These are phyloP conservation scores for Andricus quercusramuli DNA, from an alignment of 2,888 invertebrate species.

Conservation along the genomic window DNA sequence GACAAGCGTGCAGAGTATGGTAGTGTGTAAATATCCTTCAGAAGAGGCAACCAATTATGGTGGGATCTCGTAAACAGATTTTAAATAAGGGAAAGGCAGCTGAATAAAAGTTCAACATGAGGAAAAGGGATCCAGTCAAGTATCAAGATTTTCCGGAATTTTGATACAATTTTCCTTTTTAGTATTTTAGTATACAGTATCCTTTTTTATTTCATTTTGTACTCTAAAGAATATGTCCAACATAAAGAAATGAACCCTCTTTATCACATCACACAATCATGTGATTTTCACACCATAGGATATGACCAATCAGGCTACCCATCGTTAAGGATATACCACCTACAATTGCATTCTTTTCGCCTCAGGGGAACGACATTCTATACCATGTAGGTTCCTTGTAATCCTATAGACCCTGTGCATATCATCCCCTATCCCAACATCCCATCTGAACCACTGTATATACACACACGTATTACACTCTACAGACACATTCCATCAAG, in stretches of 20 bases:
- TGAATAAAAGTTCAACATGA: neutral
- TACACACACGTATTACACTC: conserved; percentile 46
- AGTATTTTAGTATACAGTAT: too few relatives aligned
- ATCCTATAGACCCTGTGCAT: conserved; percentile 34
- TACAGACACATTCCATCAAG: conserved; percentile 56
- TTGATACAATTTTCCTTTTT: too few relatives aligned
- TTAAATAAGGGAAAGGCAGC: neutral
- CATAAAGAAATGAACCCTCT: neutral
- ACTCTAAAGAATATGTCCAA: neutral
- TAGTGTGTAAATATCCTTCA: conserved; percentile 18
- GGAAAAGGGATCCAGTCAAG: neutral
- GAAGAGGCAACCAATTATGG: neutral
- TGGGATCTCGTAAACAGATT: neutral
- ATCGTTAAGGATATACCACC: neutral
- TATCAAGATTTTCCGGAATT: neutral
- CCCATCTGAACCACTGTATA: conserved; percentile 16
- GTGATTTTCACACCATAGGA: conserved; percentile 4
- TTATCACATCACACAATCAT: neutral
- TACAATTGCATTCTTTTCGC: conserved; percentile 51
- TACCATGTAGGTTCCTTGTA: conserved; percentile 26
- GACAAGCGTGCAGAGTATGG: conserved; percentile 64
- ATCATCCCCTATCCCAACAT: conserved; percentile 45
- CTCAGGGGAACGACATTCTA: conserved; percentile 45
- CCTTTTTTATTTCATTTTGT: too few relatives aligned
- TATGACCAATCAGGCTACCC: neutral